A percentile compares a stretch with the other conserved stretches of the same genome.
Evolutionary conservation across 2,113 vertebrate genomes (phyloP).

Genomic region (Ciconia maguari): DNA sequence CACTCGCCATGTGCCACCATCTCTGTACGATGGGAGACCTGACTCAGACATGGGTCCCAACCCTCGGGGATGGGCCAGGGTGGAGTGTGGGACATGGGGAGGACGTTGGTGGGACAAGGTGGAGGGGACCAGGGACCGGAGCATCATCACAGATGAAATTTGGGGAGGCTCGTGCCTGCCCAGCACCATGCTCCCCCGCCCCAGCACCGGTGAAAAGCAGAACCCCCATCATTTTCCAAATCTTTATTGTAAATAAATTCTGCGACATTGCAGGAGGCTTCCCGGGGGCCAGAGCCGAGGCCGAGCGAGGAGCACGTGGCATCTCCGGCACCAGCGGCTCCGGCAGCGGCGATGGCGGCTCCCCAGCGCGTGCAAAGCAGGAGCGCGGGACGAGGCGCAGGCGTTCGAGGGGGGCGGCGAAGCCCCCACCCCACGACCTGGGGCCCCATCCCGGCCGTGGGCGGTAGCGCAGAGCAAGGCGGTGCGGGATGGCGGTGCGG

Average conservation of each 20-base stretch:
- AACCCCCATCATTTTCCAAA: neutral
- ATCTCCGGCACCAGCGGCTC: neutral
- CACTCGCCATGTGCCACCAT: fast-evolving
- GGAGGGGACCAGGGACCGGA: neutral
- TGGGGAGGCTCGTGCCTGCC: fast-evolving
- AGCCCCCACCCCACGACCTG: neutral
- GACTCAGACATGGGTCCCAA: fast-evolving
- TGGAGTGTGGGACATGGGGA: fast-evolving
- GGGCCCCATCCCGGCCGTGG: neutral
- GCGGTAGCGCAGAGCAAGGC: neutral
- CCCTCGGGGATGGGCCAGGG: neutral
- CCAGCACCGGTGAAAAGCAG: fast-evolving
- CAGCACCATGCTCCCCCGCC: fast-evolving
- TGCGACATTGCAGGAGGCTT: conserved; percentile 1
- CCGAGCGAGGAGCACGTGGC: neutral
- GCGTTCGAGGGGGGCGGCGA: neutral
- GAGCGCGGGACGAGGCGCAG: neutral
- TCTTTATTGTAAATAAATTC: conserved; percentile 60
- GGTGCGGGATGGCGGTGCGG: neutral
- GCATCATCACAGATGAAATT: fast-evolving
- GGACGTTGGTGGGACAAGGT: fast-evolving
- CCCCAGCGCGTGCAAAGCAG: conserved; percentile 13
- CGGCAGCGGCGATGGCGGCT: neutral
- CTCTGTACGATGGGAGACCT: fast-evolving
- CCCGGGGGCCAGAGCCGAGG: neutral